Base-by-base conservation (phyloP, 2,888 invertebrate genomes). In the Drosophila vallismaia region DNA sequence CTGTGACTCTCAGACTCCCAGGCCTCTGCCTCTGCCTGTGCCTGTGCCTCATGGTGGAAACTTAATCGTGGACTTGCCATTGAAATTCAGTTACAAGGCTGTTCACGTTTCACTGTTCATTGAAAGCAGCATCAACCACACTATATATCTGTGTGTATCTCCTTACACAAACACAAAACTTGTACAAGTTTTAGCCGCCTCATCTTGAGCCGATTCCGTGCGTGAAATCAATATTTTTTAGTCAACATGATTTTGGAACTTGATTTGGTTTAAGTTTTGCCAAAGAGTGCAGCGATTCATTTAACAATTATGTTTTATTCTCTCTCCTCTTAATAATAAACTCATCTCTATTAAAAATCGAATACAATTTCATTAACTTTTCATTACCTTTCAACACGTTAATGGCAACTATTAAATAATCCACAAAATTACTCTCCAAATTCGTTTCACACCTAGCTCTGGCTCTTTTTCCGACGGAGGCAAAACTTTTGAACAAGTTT, bases 71-170 rank as follows among this genome's bases (percentile, higher is more conserved):
- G 84, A 78, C 81, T 87, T 89, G 88, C 83, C 89, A 89, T 89
- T 90, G 90, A 90, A 89, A 79, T 88, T 86, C 68, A 81, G 79
- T 86, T 84, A 86, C 85, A 83, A 88, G 83, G 79, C 86, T 79
- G 74, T 64, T 75, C 82, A 88, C 81, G 86, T 89, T 86, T 81
- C 70, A 62, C 69, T 68, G 50, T 77, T 77, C 72, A 79, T 75
- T 78, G 69, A 69, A 62, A 75, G 62, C 60, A 51, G 42, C 49
- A 73, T 75, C 64, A 77, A 67, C 70, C 45, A 42, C 19, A 48
- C 56, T 59, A 58, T 48, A 31, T 19, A 31, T 38, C 36, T 19
- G 40, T 38, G 14, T 51, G 52, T 59, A 24, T 40, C 40, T 50
- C 46, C 50, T 44, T 51, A 49, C 42, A 51, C 45, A 63, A 63